Evolutionary conservation across 1,140 invertebrate genomes (phyloP), one percentile per base, ranked within the genome.

Genomic region (Bombus difficillimus): DNA sequence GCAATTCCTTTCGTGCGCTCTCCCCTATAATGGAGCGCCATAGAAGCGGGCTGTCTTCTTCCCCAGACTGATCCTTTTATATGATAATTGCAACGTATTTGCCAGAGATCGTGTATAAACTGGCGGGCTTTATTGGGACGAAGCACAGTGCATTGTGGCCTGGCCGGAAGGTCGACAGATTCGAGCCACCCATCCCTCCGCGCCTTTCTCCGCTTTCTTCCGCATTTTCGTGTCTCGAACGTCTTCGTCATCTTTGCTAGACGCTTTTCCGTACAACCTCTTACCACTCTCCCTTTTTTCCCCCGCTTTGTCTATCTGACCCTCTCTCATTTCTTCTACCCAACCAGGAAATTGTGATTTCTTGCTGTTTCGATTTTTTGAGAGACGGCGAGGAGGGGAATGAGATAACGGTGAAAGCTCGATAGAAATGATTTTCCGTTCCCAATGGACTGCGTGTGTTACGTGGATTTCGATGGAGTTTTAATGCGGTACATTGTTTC

Each of bases 31-130:
- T 88, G 78, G 86, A 69, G 62, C 79, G 77, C 87, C 78, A 83
- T 91, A 91, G 90, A 89, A 86, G 86, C 83, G 72, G 34, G 62
- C 59, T 68, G 74, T 81, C 83, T 89, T 89, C 86, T 90, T 89
- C 85, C 86, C 41, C 76, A 69, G 88, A 80, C 86, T 89, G 92
- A 93, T 92, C 93, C 92, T 93, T 93, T 93, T 93, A 93, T 93
- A 93, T 93, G 93, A 93, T 93, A 93, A 93, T 93, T 93, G 92
- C 90, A 90, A 91, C 87, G 91, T 91, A 92, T 93, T 93, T 92
- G 92, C 92, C 86, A 85, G 78, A 86, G 90, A 83, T 83, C 79
- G 89, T 87, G 91, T 92, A 92, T 90, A 92, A 93, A 92, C 91
- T 78, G 88, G 75, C 86, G 81, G 62, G 81, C 91, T 92, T 91